phyloP scores from a whole-genome alignment of 1,140 invertebrate genomes.

The Spodoptera frugiperda region DNA sequence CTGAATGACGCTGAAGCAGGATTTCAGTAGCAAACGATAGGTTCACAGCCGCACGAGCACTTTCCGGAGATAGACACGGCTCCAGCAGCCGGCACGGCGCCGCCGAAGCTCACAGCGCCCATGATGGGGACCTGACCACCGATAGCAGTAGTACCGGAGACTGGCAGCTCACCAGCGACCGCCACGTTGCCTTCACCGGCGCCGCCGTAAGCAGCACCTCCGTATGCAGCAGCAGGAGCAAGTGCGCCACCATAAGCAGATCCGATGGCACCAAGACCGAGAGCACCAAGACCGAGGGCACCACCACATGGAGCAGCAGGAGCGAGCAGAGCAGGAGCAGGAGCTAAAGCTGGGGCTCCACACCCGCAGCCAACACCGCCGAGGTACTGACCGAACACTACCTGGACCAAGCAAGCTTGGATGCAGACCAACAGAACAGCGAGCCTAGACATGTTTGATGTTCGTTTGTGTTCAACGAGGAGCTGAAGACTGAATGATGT shows the following conservation, averaged over 20 bases:
- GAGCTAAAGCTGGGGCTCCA: neutral
- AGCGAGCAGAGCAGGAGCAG: no score
- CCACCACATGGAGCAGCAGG: no score
- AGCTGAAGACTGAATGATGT: neutral
- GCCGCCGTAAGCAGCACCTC: slow-evolving; percentile 33
- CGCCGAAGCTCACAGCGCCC: slow-evolving; percentile 40
- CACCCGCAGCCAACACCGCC: slow-evolving; percentile 58
- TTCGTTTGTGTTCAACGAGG: neutral
- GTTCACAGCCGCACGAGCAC: slow-evolving; percentile 7
- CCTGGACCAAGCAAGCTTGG: slow-evolving; percentile 66
- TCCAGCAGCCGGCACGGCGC: slow-evolving; percentile 11
- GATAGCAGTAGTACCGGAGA: slow-evolving; percentile 37
- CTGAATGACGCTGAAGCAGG: no score
- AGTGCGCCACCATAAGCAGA: slow-evolving; percentile 33
- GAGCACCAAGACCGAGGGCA: no score
- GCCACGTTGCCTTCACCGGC: slow-evolving; percentile 42
- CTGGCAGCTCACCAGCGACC: slow-evolving; percentile 32
- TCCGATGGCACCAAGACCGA: neutral
- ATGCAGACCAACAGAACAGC: slow-evolving; percentile 59
- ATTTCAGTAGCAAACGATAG: neutral
- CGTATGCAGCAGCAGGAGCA: neutral
- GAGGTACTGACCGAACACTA: slow-evolving; percentile 38
- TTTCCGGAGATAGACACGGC: slow-evolving; percentile 28
- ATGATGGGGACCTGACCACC: slow-evolving; percentile 39
- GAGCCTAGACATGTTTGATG: slow-evolving; percentile 40